These are phyloP conservation scores for Melanotaenia nigrans DNA, from an alignment of 2,797 vertebrate genomes.

Conservation along the genomic window DNA sequence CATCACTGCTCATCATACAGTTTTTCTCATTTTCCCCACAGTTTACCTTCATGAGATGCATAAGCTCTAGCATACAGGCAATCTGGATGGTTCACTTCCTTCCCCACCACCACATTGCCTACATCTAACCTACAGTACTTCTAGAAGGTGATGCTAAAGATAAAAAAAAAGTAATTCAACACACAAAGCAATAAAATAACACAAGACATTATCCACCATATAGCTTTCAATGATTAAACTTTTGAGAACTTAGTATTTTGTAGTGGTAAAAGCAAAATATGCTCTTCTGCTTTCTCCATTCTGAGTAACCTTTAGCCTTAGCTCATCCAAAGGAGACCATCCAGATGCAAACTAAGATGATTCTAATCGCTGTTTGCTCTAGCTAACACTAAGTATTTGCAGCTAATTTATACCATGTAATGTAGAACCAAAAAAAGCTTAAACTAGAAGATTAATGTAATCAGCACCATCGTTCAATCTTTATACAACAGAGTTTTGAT, in stretches of 20 bases:
- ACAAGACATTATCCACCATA: neutral
- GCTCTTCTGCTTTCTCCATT: neutral
- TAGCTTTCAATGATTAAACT: no score
- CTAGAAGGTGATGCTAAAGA: neutral
- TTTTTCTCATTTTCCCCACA: neutral
- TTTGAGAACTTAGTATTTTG: no score
- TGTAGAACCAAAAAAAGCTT: no score
- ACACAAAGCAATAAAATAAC: neutral
- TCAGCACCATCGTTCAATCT: no score
- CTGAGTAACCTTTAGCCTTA: neutral
- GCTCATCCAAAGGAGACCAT: neutral
- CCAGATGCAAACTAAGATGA: neutral
- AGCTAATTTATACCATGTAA: no score
- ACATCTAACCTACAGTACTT: no score
- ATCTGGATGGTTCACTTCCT: slow-evolving; percentile 21
- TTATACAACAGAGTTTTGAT: no score
- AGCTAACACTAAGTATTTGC: no score
- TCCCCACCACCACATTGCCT: neutral
- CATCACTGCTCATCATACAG: slow-evolving; percentile 22
- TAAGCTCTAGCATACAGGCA: slow-evolving; percentile 7
- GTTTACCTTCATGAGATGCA: slow-evolving; percentile 4
- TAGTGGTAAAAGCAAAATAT: no score
- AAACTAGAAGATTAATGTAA: no score
- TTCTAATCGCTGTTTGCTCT: no score
- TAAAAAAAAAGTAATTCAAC: neutral